phyloP scores from a whole-genome alignment of 2,797 vertebrate species.

The Pelochelys cantorii region DNA sequence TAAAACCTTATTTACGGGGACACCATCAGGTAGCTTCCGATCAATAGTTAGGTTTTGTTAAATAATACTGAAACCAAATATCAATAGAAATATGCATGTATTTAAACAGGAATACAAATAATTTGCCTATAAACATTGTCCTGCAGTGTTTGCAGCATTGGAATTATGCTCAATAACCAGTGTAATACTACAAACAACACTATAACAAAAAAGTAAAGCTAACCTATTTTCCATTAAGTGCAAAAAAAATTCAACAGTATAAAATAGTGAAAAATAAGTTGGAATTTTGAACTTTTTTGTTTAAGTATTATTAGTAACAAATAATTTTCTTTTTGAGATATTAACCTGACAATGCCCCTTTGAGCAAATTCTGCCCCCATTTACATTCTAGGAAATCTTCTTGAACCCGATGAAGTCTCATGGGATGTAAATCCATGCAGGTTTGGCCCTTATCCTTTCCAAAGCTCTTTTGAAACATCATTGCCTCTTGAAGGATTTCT shows the following conservation, averaged over 20 bases:
- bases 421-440: constrained; percentile 15
- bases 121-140: neutral
- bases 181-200: constrained; percentile 36
- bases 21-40: neutral
- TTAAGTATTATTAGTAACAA: neutral
- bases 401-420: neutral
- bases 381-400: neutral
- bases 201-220: constrained; percentile 39
- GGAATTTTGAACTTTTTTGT: constrained; percentile 12
- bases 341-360: neutral
- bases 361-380: neutral
- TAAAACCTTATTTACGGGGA: neutral
- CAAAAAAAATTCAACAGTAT: constrained; percentile 15
- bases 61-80: neutral
- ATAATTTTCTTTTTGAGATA: neutral
- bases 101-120: neutral
- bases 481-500: neutral
- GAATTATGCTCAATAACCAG: constrained; percentile 26
- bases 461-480: neutral
- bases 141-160: constrained; percentile 2
- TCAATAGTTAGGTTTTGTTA: neutral
- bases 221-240: neutral
- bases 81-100: neutral
- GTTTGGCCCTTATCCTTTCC: constrained; percentile 35
- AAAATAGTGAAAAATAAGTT: neutral